phyloP scores from a whole-genome alignment of 2,113 vertebrate species.

The Phalacrocorax aristotelis region DNA sequence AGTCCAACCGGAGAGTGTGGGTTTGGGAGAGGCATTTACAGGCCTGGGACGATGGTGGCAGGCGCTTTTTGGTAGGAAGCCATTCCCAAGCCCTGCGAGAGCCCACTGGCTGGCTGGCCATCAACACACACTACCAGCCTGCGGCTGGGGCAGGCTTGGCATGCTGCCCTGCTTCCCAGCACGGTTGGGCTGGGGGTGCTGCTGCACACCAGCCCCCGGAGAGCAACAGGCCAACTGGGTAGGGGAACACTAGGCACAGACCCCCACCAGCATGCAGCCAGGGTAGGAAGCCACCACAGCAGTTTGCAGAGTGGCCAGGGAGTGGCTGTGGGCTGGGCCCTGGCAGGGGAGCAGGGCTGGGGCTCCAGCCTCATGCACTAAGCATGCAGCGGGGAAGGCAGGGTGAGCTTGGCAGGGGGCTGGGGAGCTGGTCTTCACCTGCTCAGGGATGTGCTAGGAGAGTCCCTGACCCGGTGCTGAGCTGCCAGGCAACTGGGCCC shows the following conservation, averaged over 20 bases:
- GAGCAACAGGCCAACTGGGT: neutral
- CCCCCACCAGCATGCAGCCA: accelerated
- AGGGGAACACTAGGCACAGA: neutral
- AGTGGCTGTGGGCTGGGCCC: neutral
- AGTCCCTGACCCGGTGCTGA: neutral
- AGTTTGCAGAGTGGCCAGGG: neutral
- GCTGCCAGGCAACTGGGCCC: neutral
- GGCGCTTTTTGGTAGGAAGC: slow-evolving; percentile 26
- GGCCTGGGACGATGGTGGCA: neutral
- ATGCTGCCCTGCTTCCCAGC: accelerated
- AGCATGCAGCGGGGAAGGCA: neutral
- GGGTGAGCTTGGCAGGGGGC: neutral
- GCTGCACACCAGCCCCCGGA: neutral
- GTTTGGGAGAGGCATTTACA: neutral
- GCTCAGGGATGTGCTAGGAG: neutral
- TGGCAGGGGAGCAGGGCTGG: accelerated
- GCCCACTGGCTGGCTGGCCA: neutral
- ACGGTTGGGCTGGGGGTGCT: neutral
- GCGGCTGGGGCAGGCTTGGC: accelerated
- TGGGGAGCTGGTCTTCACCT: neutral
- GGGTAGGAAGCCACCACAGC: neutral
- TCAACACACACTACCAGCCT: neutral
- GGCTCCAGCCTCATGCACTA: neutral
- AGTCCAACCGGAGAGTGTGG: neutral
- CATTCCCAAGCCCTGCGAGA: neutral